Base-by-base conservation (phyloP, 2,888 invertebrate species). In the Choristoneura rosaceana region DNA sequence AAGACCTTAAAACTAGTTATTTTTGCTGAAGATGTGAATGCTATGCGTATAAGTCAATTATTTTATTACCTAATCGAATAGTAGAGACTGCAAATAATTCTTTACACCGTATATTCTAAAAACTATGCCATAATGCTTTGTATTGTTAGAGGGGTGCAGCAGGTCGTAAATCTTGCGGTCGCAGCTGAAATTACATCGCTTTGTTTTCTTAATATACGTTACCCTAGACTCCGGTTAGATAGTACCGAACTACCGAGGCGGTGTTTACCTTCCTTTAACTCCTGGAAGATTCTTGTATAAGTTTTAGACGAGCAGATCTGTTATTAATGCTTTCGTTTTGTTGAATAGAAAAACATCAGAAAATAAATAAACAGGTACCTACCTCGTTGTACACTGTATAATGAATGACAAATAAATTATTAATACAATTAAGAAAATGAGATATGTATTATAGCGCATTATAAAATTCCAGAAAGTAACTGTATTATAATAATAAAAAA, bases 141-240 rank as follows among this genome's bases (percentile, higher is more conserved):
- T 77, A 79, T 83, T 79, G 78, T 79, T 80, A 78, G 78, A 75
- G 69, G 77, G 78, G 75, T 80, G 84, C 86, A 87, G 84, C 87
- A 89, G 85, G 86, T 89, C 85, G 87, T 87, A 83, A 88, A 87
- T 83, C 82, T 84, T 90, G 90, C 80, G 90, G 89, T 90, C 78
- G 74, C 80, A 80, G 79, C 86, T 90, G 86, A 86, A 88, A 90
- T 91, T 89, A 88, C 89, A 89, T 85, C 82, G 82, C 85, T 84
- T 88, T 89, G 88, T 88, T 87, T 85, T 86, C 82, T 84, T 84
- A 84, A 85, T 85, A 85, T 85, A 84, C 78, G 90, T 87, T 89
- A 91, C 82, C 75, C 78, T 85, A 90, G 82, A 77, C 75, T 82
- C 82, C 70, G 77, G 83, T 82, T 76, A 78, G 73, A 75, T 74